Evolutionary conservation across 2,113 vertebrate species (phyloP), one percentile per base, ranked within the genome.

Genomic region (Elachura formosa): DNA sequence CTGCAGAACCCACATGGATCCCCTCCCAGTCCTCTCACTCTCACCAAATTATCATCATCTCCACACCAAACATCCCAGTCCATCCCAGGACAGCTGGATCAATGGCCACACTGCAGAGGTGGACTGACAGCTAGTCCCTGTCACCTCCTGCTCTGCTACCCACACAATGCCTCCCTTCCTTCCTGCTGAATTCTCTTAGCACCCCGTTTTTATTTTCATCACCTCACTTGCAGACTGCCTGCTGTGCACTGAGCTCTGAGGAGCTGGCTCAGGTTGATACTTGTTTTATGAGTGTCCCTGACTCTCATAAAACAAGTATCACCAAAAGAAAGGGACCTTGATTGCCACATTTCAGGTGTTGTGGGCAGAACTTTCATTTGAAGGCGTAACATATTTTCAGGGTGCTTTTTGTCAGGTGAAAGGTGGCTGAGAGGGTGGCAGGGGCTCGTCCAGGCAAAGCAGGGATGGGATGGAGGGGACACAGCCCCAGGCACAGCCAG

Each of bases 401-500:
- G 10, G 29, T 17, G 24, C 15, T 86, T 76, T 54, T 8, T 46
- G 43, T 49, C 55, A 71, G 46, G 3, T 3, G 8, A 31, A 38
- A 40, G 29, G 17, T 25, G 25, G 26, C 40, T 72, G n/a, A 36
- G 54, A 41, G 20, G 9, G 10, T 4, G 15, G 17, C 15, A 21
- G 28, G 46, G 25, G 18, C 7, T 38, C 26, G 19, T 43, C 71
- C 45, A 23, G 48, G 45, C 54, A 69, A 26, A 59, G 45, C 40
- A 79, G 74, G 61, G 48, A 14, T 24, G 33, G n/a, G 54, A 9
- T 48, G n/a, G n/a, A n/a, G n/a, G n/a, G n/a, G n/a, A n/a, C n/a
- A n/a, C n/a, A n/a, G n/a, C n/a, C n/a, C n/a, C 1, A 0, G 21
- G 8, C 9, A 2, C 2, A 14, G 9, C n/a, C 1, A 0, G 64